These are phyloP conservation scores for Syngnathus floridae DNA, from an alignment of 2,113 vertebrate genomes.

Conservation along the genomic window DNA sequence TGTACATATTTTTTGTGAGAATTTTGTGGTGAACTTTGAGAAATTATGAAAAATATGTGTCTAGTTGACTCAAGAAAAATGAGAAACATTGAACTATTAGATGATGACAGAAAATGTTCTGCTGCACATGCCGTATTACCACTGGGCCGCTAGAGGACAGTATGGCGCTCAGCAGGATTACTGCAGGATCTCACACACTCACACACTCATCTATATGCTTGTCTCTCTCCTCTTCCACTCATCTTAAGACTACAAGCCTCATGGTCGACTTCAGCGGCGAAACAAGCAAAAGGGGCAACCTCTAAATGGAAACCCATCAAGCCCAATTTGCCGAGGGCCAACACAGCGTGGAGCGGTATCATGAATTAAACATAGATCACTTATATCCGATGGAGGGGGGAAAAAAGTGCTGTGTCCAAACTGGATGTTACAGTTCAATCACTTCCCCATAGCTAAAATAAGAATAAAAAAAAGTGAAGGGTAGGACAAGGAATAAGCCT, in stretches of 20 bases:
- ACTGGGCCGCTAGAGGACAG: conserved; percentile 65
- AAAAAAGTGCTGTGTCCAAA: not conserved
- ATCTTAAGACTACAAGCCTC: not conserved
- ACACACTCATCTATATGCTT: not conserved
- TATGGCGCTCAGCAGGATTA: conserved; percentile 53
- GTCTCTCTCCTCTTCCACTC: not conserved
- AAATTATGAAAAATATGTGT: not conserved
- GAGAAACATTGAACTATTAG: not conserved
- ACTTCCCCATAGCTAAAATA: not conserved
- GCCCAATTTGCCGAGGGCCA: conserved; percentile 6
- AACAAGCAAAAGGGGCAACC: conserved; percentile 7
- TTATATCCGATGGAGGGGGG: not conserved
- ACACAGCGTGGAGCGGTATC: not conserved
- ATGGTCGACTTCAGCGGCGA: not conserved
- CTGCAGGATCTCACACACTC: conserved; percentile 27
- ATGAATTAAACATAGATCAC: conserved; percentile 27
- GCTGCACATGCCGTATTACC: conserved; percentile 22
- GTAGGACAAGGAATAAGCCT: not conserved
- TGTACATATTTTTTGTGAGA: not conserved
- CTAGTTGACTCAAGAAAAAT: not conserved
- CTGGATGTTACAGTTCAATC: not conserved
- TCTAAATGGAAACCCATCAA: conserved; percentile 8
- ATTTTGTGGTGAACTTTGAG: not conserved
- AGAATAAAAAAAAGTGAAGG: conserved; percentile 29
- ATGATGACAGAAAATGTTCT: not conserved